Evolutionary conservation across 1,140 invertebrate genomes (phyloP), one percentile per base, ranked within the genome.

Genomic region (Agrilus planipennis): DNA sequence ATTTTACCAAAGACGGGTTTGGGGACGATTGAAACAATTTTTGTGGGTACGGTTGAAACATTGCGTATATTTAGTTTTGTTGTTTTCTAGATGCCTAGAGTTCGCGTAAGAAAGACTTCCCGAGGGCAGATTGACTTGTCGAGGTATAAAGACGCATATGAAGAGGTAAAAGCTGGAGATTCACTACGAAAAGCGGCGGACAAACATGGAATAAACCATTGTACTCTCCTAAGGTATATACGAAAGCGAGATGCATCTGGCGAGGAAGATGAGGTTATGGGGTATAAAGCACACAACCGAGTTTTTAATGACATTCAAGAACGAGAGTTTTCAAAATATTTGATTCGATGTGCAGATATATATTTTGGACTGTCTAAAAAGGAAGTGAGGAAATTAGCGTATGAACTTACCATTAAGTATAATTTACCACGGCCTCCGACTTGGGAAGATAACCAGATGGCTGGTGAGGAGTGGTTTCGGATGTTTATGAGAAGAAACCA

Each of bases 381-480:
- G 36, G 49, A 54, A 30, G 35, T 50, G 25, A 35, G 49, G 42
- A 50, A 36, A 27, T 21, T 55, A 10, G 43, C 46, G 4, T 57
- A 47, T 41, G 35, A 60, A 39, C 49, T 55, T 30, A 50, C 54
- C 11, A 34, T 47, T 35, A 44, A 44, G 35, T 53, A 55, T 47
- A 42, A 51, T 3, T 44, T 52, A 34, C 45, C 46, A 30, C 16
- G 43, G 27, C 59, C 60, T 15, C 9, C 21, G 11, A 34, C 47
- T 38, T 68, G 61, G 60, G 35, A 34, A 19, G 45, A 52, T 37
- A 55, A 56, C 28, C 36, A 52, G 44, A 44, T 39, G 46, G 67
- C 64, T 42, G 63, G 63, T 10, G 51, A 55, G 41, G 61, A 66
- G 49, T 69, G 66, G 67, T 63, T 70, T 47, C 38, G 39, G 5